These are phyloP conservation scores for Exaiptasia diaphana DNA, from an alignment of 64 coral and sea anemone species.

Conservation along the genomic window DNA sequence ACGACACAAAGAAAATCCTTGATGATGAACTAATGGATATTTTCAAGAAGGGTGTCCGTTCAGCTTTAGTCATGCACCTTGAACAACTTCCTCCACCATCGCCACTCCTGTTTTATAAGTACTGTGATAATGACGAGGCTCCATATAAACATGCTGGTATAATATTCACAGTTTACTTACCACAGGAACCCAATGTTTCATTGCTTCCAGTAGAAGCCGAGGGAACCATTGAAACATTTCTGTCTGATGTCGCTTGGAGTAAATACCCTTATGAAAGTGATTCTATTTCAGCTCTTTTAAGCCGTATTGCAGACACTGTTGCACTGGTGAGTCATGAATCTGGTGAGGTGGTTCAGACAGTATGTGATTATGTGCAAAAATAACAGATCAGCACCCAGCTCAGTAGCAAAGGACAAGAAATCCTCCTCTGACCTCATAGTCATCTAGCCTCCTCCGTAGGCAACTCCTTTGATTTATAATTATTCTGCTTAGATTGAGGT, in stretches of 20 bases:
- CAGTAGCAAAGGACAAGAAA: too few species aligned
- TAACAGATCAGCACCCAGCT: too few species aligned
- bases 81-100: slow-evolving; percentile 71
- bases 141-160: slow-evolving; percentile 50
- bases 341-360: neutral
- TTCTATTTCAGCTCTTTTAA: slow-evolving; percentile 47
- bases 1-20: slow-evolving; percentile 29
- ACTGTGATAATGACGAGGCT: slow-evolving; percentile 81
- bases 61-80: slow-evolving; percentile 52
- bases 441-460: too few species aligned
- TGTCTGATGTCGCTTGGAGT: slow-evolving; percentile 6
- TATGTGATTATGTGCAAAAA: neutral
- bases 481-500: too few species aligned
- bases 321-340: slow-evolving; percentile 60
- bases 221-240: slow-evolving; percentile 55
- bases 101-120: slow-evolving; percentile 63
- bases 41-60: slow-evolving; percentile 32
- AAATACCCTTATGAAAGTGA: slow-evolving; percentile 34
- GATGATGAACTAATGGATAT: slow-evolving; percentile 20
- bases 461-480: too few species aligned
- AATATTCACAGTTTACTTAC: slow-evolving; percentile 81
- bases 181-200: slow-evolving; percentile 39
- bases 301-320: slow-evolving; percentile 78
- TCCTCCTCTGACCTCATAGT: too few species aligned
- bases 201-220: slow-evolving; percentile 49